Evolutionary conservation across 2,888 invertebrate species (phyloP).

Genomic region (Rhagonycha lutea): DNA sequence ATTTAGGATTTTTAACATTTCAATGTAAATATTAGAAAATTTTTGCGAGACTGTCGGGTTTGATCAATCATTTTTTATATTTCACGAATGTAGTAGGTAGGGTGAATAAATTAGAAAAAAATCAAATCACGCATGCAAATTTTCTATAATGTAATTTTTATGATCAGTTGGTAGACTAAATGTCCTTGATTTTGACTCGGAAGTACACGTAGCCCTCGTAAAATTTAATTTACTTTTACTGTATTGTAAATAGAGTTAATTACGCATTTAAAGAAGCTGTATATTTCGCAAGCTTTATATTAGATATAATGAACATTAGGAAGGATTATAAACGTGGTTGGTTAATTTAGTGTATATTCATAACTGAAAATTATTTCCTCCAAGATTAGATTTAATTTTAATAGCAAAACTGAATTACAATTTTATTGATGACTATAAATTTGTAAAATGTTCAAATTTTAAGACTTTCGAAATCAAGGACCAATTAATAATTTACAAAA

Average conservation of each 20-base stretch:
- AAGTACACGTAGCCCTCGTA: not conserved
- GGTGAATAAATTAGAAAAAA: slow-evolving; percentile 31
- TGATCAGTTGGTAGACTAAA: slow-evolving; percentile 30
- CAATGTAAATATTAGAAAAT: slow-evolving; percentile 23
- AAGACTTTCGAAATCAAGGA: not conserved
- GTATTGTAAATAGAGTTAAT: not conserved
- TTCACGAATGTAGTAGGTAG: slow-evolving; percentile 11
- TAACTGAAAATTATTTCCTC: not conserved
- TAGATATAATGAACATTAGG: not conserved
- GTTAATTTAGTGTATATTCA: not conserved
- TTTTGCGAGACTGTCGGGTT: slow-evolving; percentile 13
- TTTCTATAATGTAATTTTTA: slow-evolving; percentile 28
- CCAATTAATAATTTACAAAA: not conserved
- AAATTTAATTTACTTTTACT: not conserved
- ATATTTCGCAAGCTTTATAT: not conserved
- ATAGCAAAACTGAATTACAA: not conserved
- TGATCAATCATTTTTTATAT: slow-evolving; percentile 27
- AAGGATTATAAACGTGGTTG: not conserved
- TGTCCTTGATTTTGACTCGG: slow-evolving; percentile 25
- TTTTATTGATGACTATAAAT: not conserved
- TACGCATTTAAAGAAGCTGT: not conserved
- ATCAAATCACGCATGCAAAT: slow-evolving; percentile 38
- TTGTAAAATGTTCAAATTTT: not conserved
- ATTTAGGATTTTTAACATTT: slow-evolving; percentile 24
- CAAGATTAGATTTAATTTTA: not conserved